phyloP scores from a whole-genome alignment of 2,888 invertebrate species.

The Deroplatys truncata region DNA sequence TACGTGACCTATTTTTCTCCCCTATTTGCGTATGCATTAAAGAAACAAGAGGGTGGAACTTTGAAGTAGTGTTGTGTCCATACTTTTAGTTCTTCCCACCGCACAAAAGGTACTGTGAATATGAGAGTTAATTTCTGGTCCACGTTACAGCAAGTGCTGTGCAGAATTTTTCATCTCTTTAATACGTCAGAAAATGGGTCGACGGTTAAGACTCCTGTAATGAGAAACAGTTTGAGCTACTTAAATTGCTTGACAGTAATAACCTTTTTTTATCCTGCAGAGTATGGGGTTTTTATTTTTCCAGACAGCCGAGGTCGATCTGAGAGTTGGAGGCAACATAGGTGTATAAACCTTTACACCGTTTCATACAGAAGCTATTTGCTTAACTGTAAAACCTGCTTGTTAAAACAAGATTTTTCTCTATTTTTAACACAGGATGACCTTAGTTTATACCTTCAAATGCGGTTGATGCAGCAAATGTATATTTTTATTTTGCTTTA shows the following conservation, averaged over 20 bases:
- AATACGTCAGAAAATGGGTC: neutral
- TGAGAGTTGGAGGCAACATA: neutral
- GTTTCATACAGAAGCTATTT: too few species aligned
- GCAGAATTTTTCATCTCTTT: neutral
- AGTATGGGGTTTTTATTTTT: neutral
- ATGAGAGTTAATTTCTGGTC: neutral
- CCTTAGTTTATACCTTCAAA: too few species aligned
- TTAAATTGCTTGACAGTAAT: neutral
- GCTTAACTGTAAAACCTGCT: too few species aligned
- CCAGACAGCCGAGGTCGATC: neutral
- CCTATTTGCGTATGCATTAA: neutral
- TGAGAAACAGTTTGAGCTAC: neutral
- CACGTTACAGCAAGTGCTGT: neutral
- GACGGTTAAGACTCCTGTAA: neutral
- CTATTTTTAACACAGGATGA: too few species aligned
- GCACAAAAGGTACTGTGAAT: neutral
- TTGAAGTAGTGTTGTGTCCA: neutral
- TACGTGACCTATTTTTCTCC: neutral
- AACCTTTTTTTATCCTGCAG: neutral
- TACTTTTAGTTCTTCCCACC: neutral
- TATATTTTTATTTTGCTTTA: too few species aligned
- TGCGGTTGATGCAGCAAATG: too few species aligned
- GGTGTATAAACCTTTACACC: too few species aligned
- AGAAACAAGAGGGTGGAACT: neutral
- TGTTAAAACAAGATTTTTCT: too few species aligned